These are phyloP conservation scores for Oceanites oceanicus DNA, from an alignment of 2,113 vertebrate genomes.

Conservation along the genomic window DNA sequence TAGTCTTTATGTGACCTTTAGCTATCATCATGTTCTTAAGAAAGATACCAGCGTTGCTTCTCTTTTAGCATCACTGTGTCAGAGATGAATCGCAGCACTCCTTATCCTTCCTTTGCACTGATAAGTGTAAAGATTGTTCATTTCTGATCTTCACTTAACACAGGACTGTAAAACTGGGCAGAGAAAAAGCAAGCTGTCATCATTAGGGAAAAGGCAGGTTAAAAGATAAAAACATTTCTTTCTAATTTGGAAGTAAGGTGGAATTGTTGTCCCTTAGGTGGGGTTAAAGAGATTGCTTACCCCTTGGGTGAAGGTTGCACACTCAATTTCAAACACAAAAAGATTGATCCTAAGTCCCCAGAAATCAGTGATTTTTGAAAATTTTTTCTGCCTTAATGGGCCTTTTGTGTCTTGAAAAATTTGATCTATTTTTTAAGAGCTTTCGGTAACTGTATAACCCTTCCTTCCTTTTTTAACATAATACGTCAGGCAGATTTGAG, in stretches of 20 bases:
- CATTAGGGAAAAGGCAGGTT: neutral
- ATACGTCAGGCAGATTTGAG: neutral
- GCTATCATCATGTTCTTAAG: neutral
- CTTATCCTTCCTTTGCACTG: neutral
- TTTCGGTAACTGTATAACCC: neutral
- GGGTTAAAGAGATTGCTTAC: neutral
- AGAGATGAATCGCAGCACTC: neutral
- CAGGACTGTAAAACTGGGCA: neutral
- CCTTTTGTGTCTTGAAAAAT: neutral
- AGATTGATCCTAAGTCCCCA: neutral
- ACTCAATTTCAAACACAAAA: neutral
- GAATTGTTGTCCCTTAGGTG: neutral
- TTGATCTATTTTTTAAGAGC: neutral
- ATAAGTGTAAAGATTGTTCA: neutral
- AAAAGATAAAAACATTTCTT: neutral
- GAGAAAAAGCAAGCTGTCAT: neutral
- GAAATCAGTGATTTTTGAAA: neutral
- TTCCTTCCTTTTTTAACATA: neutral
- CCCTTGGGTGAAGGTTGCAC: neutral
- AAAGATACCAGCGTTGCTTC: neutral
- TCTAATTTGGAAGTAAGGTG: neutral
- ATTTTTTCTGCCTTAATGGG: neutral
- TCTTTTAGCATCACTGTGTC: neutral
- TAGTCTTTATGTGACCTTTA: neutral
- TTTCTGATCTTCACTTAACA: neutral